Conservation (phyloP, 2,113 vertebrate species). For the Psammodynastes pulverulentus region DNA sequence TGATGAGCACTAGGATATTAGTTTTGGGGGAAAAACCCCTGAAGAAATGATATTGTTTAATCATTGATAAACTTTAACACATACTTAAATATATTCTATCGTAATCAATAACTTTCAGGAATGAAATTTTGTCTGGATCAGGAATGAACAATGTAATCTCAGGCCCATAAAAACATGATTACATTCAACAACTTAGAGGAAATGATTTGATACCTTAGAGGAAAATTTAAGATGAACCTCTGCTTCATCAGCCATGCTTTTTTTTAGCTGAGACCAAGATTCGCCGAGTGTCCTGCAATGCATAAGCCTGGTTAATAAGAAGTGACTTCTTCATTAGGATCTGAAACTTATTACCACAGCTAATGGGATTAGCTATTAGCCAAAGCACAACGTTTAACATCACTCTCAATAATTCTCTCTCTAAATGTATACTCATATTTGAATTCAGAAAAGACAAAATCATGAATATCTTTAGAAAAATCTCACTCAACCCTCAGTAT, state of each 20-base stretch:
- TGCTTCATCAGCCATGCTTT: conserved; percentile 92
- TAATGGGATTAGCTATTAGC: not conserved
- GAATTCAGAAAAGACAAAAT: not conserved
- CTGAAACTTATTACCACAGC: not conserved
- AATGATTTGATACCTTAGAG: conserved; percentile 83
- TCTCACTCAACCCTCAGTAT: not conserved
- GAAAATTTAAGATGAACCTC: conserved; percentile 99
- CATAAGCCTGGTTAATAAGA: not conserved
- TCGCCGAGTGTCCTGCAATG: conserved; percentile 87
- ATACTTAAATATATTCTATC: not conserved
- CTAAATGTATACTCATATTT: not conserved
- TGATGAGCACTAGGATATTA: not conserved
- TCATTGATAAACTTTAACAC: not conserved
- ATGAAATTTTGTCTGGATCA: not conserved
- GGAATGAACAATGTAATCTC: not conserved
- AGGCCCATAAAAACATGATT: not conserved
- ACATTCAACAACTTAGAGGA: conserved; percentile 88
- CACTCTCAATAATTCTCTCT: conserved; percentile 1
- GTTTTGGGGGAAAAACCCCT: not conserved
- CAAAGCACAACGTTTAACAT: conserved; percentile 4
- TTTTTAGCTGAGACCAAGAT: conserved; percentile 94
- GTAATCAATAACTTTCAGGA: not conserved
- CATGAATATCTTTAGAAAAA: not conserved
- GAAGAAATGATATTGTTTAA: not conserved
- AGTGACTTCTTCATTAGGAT: not conserved